phyloP scores from a whole-genome alignment of 2,113 vertebrate genomes.

The Trematocara zebra region DNA sequence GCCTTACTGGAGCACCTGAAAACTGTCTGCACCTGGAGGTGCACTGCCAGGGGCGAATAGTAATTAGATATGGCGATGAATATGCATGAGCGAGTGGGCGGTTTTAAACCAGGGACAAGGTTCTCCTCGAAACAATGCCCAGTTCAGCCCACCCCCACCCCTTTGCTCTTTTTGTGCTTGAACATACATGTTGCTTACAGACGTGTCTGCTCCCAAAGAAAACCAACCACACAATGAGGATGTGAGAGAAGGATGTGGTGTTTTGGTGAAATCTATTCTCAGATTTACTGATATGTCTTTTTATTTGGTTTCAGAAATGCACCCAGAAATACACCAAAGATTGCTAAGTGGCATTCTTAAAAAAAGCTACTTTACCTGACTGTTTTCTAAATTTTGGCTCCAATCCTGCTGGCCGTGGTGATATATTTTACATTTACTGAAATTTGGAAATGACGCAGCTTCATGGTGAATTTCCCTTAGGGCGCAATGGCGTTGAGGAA shows the following conservation, averaged over 20 bases:
- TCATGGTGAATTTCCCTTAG: neutral
- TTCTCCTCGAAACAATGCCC: slow-evolving; percentile 11
- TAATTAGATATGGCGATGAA: slow-evolving; percentile 35
- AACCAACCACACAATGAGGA: neutral
- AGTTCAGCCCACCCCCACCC: neutral
- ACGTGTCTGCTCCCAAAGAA: neutral
- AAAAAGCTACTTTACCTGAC: neutral
- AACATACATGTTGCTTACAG: neutral
- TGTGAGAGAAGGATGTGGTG: neutral
- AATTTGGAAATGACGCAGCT: neutral
- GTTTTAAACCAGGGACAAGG: slow-evolving; percentile 11
- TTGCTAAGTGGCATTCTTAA: neutral
- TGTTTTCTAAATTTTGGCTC: neutral
- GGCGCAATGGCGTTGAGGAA: neutral
- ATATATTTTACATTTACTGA: neutral
- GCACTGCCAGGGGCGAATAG: slow-evolving; percentile 3
- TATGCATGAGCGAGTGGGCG: slow-evolving; percentile 55
- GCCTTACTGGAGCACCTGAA: neutral
- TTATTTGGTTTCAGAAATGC: neutral
- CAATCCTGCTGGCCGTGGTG: neutral
- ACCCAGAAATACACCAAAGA: neutral
- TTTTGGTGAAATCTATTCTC: neutral
- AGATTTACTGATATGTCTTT: neutral
- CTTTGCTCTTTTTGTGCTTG: neutral
- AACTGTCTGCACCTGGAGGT: slow-evolving; percentile 15